phyloP scores from a whole-genome alignment of 2,113 vertebrate genomes.

The Sebastes fasciatus region DNA sequence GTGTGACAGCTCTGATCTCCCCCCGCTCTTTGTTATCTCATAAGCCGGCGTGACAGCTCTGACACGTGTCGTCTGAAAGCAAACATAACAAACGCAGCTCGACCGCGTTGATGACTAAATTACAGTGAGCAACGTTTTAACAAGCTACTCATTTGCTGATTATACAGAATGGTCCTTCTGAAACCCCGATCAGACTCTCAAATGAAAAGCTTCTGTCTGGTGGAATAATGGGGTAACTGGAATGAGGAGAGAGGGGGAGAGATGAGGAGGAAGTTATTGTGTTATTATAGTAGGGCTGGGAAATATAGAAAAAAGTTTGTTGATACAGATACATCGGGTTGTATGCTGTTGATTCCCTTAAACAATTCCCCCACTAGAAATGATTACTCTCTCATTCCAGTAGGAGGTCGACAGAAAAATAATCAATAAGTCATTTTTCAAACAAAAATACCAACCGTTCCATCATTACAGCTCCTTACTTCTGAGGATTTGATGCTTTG shows the following conservation, averaged over 20 bases:
- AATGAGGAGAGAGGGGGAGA: background rate
- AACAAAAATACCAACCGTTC: no score
- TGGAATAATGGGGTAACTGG: slow-evolving; percentile 23
- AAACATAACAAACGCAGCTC: slow-evolving; percentile 2
- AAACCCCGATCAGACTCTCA: slow-evolving; percentile 23
- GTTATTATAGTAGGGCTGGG: background rate
- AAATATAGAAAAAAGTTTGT: background rate
- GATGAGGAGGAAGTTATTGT: background rate
- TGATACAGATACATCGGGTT: background rate
- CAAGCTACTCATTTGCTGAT: slow-evolving; percentile 57
- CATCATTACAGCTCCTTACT: no score
- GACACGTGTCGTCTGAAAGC: slow-evolving; percentile 27
- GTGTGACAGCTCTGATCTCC: slow-evolving; percentile 26
- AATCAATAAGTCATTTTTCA: background rate
- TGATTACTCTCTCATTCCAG: background rate
- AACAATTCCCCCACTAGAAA: background rate
- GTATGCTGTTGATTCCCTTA: background rate
- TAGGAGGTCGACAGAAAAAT: background rate
- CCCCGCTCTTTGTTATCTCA: slow-evolving; percentile 21
- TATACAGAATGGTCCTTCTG: slow-evolving; percentile 24
- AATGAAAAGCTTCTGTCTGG: slow-evolving; percentile 37
- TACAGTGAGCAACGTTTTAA: slow-evolving; percentile 45
- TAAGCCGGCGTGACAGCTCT: slow-evolving; percentile 21
- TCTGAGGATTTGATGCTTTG: no score
- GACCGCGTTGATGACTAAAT: slow-evolving; percentile 43